Evolutionary conservation across 2,797 vertebrate species (phyloP).

Genomic region (Artibeus jamaicensis): DNA sequence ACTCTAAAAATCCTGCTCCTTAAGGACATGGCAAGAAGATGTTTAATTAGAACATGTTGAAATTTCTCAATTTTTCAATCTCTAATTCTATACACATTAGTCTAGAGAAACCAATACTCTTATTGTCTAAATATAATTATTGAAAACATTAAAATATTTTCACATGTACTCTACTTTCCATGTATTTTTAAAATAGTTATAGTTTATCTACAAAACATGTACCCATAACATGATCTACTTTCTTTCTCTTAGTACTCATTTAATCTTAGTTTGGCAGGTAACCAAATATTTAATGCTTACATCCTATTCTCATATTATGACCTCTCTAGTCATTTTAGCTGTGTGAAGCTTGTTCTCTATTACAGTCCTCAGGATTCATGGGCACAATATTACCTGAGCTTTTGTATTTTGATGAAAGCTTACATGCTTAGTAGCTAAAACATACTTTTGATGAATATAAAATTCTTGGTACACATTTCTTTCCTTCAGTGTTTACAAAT

Average conservation of each 20-base stretch:
- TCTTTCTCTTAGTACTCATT: not conserved
- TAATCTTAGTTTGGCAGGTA: not conserved
- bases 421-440: not conserved
- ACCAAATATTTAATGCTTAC: constrained; percentile 5
- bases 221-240: not conserved
- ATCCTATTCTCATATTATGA: not conserved
- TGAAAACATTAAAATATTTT: not conserved
- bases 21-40: not conserved
- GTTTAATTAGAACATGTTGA: not conserved
- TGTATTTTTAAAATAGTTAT: not conserved
- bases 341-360: not conserved
- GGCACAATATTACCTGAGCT: not conserved
- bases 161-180: not conserved
- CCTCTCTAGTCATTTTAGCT: not conserved
- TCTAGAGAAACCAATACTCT: not conserved
- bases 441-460: not conserved
- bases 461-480: not conserved
- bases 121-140: not conserved
- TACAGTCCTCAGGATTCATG: not conserved
- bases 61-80: not conserved
- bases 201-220: not conserved
- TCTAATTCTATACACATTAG: not conserved
- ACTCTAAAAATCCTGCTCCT: not conserved
- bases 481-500: not conserved
- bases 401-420: not conserved